Evolutionary conservation across 2,113 vertebrate species (phyloP).

Genomic region (Scatophagus argus): DNA sequence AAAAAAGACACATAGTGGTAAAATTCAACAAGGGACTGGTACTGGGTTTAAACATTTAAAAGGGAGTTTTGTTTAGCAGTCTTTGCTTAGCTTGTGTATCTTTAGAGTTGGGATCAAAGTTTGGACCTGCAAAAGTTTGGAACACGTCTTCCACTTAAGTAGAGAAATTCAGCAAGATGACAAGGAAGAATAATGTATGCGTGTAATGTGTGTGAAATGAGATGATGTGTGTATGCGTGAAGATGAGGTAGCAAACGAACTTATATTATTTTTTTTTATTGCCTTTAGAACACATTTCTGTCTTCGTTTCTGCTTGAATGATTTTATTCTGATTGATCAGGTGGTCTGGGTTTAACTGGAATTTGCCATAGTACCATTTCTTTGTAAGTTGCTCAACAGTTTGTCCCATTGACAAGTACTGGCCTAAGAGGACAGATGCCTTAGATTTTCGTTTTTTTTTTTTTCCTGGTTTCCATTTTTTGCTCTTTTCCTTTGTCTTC

Average conservation of each 20-base stretch:
- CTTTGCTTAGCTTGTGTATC: constrained; percentile 27
- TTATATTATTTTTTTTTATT: constrained; percentile 18
- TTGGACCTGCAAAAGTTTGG: constrained; percentile 35
- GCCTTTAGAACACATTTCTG: constrained; percentile 42
- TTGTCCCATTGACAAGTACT: constrained; percentile 13
- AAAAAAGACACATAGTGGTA: neutral
- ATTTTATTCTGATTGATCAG: constrained; percentile 37
- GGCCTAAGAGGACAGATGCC: constrained; percentile 32
- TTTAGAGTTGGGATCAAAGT: constrained; percentile 45
- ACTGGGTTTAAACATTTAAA: constrained; percentile 30
- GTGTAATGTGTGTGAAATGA: constrained; percentile 43
- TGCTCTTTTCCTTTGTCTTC: neutral
- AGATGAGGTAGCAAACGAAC: constrained; percentile 35
- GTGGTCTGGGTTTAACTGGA: constrained; percentile 54
- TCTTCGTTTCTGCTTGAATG: constrained; percentile 26
- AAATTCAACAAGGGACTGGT: constrained; percentile 21
- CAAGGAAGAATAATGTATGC: constrained; percentile 37
- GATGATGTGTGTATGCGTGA: constrained; percentile 27
- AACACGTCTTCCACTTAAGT: constrained; percentile 64
- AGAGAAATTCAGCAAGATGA: constrained; percentile 36
- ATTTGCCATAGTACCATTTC: constrained; percentile 12
- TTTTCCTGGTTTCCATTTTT: constrained; percentile 12
- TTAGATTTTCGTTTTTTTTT: constrained; percentile 26
- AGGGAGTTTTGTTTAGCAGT: constrained; percentile 50
- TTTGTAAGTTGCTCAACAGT: constrained; percentile 6